Evolutionary conservation across 1,140 invertebrate species (phyloP), one percentile per base, ranked within the genome.

Genomic region (Coelopa frigida): DNA sequence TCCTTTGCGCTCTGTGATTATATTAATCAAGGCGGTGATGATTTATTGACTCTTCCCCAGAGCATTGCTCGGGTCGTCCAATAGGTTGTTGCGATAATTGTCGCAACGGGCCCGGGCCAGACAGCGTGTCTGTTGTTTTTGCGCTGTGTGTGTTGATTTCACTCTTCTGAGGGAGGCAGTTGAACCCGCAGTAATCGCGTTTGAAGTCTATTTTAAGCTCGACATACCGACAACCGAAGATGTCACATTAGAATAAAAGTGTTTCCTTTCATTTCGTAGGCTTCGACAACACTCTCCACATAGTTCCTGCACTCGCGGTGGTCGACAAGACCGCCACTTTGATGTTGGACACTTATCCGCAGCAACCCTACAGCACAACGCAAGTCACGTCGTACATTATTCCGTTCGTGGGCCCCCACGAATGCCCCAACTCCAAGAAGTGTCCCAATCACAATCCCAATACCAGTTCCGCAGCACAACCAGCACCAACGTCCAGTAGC

Each of bases 241-340:
- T 23, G 39, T 33, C n/a, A n/a, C n/a, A 49, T 52, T 44, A 44
- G 46, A 48, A 22, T 43, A 36, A 39, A 29, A 43, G 44, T 45
- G 21, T 22, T n/a, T 10, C 12, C 24, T 35, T 35, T 26, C 12
- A 12, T 23, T 23, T 40, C 31, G 0, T 5, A 70, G 61, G 60
- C 58, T 68, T 68, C 29, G 61, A 70, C 54, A 70, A 68, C 41
- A 69, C 63, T n/a, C 45, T 69, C 41, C 67, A 70, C 32, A 70
- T 68, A 44, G 58, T 70, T 22, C 67, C 67, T 20, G 63, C 67
- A 0, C 14, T 69, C n/a, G 55, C 57, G 5, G 40, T 70, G 46
- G 56, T 65, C 26, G 56, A 60, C 15, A 58, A 61, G 38, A 46
- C 50, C 57, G 50, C n/a, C n/a, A n/a, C n/a, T n/a, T n/a, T n/a